A percentile compares a stretch with the other conserved stretches of the same genome.
Evolutionary conservation across 2,888 invertebrate genomes (phyloP).

Genomic region (Rhopalosiphum nymphaeae): DNA sequence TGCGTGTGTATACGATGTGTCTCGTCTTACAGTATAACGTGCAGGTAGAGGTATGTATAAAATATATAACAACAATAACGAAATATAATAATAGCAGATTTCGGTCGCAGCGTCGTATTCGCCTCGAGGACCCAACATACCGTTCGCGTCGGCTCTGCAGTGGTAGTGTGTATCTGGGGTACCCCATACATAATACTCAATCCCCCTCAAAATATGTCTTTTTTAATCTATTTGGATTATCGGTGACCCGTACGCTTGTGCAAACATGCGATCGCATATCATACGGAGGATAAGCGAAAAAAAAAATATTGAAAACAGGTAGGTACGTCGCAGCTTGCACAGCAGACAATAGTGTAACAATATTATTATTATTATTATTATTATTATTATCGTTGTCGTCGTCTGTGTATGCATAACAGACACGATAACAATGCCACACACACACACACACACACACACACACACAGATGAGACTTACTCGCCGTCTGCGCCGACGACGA

Average conservation of each 20-base stretch:
- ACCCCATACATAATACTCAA: not conserved
- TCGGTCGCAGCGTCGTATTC: conserved; percentile 11
- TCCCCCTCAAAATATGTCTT: not conserved
- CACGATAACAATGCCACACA: conserved; percentile 36
- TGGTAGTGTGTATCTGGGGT: not conserved
- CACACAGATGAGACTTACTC: not conserved
- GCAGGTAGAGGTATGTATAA: not conserved
- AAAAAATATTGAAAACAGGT: not conserved
- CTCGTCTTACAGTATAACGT: conserved; percentile 18
- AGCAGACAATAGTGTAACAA: conserved; percentile 37
- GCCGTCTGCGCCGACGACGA: not conserved
- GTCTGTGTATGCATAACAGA: conserved; percentile 15
- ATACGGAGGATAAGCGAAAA: not conserved
- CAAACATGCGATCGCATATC: not conserved
- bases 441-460: not conserved
- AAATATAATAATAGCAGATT: conserved; percentile 26
- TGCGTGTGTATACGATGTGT: not conserved
- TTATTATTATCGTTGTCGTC: not conserved
- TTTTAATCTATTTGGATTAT: conserved; percentile 59
- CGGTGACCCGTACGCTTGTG: not conserved
- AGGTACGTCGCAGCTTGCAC: not conserved
- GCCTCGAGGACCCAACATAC: not conserved
- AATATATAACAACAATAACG: not conserved
- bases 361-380: conserved; percentile 40
- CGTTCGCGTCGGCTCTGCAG: not conserved